Base-by-base conservation (phyloP, 1,140 invertebrate genomes). In the Anoplolepis gracilipes region DNA sequence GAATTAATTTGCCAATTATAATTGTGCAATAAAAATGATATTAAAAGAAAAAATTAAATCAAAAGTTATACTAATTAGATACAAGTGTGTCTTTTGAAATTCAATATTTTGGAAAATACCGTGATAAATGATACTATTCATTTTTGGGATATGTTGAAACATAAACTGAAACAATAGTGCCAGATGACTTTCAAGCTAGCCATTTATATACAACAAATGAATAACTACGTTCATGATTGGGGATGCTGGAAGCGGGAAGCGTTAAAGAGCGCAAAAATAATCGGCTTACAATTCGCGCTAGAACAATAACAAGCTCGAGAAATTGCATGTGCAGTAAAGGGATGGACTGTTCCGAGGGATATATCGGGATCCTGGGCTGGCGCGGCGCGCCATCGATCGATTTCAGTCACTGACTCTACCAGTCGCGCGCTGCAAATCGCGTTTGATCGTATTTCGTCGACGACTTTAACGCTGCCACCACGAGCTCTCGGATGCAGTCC, bases 381-480 rank as follows among this genome's bases (percentile, higher is more conserved):
- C 53, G 11, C n/a, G 39, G 36, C 62, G 57, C 42, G 1, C n/a
- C 55, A 67, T 76, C 33, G 84, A 85, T 78, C 61, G 82, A 77
- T 62, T 49, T 13, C 28, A 49, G 30, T 33, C 57, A 53, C 70
- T 30, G 64, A 64, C 46, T 42, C 62, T 77, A 39, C 61, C 28
- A 77, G 42, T 69, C 82, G 46, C 62, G 22, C 53, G 33, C 22
- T 11, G 33, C 13, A 46, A 77, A 85, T 57, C 49, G 19, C 36
- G 59, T 65, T 49, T 46, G 30, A 78, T 84, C 57, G 28, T 39
- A 84, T 75, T 75, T 84, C 49, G 13, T 59, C 59, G 72, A 57
- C 70, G 59, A 84, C 75, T 84, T 84, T 84, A 75, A 84, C 59
- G 57, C 62, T 70, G 42, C 67, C n/a, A 19, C 22, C 13, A 16